Evolutionary conservation across 2,113 vertebrate genomes (phyloP).

Genomic region (Oophaga pumilio): DNA sequence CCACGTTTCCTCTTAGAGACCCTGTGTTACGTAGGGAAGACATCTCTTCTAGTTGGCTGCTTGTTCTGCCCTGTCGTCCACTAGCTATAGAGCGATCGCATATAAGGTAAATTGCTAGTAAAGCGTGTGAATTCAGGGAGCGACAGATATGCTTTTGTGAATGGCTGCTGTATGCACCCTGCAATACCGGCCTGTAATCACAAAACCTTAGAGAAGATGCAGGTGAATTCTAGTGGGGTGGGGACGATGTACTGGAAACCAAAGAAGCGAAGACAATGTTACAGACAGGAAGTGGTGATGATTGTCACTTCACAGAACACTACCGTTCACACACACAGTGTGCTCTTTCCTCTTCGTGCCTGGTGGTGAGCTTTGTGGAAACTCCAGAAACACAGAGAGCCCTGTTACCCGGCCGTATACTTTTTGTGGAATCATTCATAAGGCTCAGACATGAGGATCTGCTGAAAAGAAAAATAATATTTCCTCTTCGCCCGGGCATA

Average conservation of each 20-base stretch:
- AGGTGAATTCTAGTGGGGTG: conserved; percentile 25
- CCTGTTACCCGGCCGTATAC: background rate
- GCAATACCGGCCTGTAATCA: background rate
- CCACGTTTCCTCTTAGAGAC: too few relatives aligned
- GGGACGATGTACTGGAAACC: conserved; percentile 24
- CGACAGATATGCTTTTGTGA: background rate
- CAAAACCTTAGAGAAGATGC: conserved; percentile 5
- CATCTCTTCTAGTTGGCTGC: background rate
- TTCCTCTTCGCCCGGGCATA: conserved; percentile 10
- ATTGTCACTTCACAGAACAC: conserved; percentile 49
- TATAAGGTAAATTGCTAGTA: background rate
- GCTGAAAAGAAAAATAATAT: conserved; percentile 8
- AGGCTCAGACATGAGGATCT: conserved; percentile 13
- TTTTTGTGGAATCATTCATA: background rate
- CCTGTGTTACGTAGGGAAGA: background rate
- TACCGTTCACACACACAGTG: conserved; percentile 46
- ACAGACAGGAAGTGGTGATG: conserved; percentile 56
- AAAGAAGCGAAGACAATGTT: conserved; percentile 29
- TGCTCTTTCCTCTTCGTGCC: conserved; percentile 53
- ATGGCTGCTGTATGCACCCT: background rate
- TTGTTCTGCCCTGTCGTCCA: background rate
- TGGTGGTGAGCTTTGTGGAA: conserved; percentile 37
- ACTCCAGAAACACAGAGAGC: conserved; percentile 4
- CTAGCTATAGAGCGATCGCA: background rate
- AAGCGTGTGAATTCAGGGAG: background rate